phyloP scores from a whole-genome alignment of 2,797 vertebrate genomes.

The Clarias fuscus region DNA sequence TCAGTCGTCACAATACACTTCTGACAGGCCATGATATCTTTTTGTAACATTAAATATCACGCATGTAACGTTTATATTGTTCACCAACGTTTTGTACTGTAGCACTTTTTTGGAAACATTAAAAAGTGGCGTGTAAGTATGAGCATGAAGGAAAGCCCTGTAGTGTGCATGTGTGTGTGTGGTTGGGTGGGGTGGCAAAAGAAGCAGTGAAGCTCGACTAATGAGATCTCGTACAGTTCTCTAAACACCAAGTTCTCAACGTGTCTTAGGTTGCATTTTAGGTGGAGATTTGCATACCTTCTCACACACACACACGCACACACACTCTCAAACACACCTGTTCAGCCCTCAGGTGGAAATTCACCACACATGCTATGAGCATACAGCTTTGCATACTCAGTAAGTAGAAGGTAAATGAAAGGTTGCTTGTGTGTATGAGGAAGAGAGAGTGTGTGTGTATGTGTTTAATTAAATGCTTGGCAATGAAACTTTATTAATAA shows the following conservation, averaged over 20 bases:
- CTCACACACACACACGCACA: not conserved
- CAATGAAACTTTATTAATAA: not conserved
- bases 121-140: not conserved
- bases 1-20: not conserved
- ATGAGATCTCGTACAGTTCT: not conserved
- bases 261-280: not conserved
- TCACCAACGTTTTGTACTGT: not conserved
- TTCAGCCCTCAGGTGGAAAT: not conserved
- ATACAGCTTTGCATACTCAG: not conserved
- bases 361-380: not conserved
- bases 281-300: not conserved
- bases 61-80: not conserved
- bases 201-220: conserved; percentile 8
- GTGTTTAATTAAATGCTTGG: not conserved
- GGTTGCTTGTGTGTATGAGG: not conserved
- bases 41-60: not conserved
- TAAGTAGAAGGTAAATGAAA: not conserved
- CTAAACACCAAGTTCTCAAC: not conserved
- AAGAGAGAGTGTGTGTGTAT: not conserved
- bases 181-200: not conserved
- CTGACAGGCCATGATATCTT: not conserved
- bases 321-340: not conserved
- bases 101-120: not conserved
- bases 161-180: not conserved
- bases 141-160: not conserved